phyloP scores from a whole-genome alignment of 1,140 invertebrate genomes.

The Rhopalosiphum padi region DNA sequence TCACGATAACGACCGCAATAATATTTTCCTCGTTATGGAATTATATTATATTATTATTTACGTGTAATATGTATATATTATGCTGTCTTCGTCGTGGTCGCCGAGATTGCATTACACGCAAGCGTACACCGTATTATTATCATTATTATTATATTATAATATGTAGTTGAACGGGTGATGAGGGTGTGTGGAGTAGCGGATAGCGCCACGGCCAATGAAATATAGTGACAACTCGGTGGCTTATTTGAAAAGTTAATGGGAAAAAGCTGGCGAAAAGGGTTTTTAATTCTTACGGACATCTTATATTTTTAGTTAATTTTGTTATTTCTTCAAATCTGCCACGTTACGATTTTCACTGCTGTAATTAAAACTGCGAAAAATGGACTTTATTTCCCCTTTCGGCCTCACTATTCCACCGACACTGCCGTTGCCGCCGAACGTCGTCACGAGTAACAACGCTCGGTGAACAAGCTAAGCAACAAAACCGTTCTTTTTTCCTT shows the following conservation, averaged over 20 bases:
- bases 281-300: constrained; percentile 46
- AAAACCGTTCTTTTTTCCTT: not conserved
- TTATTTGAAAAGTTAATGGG: constrained; percentile 54
- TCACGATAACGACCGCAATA: constrained; percentile 47
- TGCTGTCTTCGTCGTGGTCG: not conserved
- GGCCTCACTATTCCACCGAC: not conserved
- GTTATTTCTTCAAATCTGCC: constrained; percentile 50
- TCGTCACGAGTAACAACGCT: not conserved
- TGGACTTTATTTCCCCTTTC: constrained; percentile 15
- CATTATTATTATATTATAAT: constrained; percentile 13
- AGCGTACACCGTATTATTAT: not conserved
- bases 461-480: not conserved
- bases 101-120: constrained; percentile 35
- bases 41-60: not conserved
- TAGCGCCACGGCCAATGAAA: constrained; percentile 26
- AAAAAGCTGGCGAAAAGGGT: constrained; percentile 24
- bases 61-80: not conserved
- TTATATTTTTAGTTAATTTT: constrained; percentile 54
- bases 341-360: constrained; percentile 35
- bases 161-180: not conserved
- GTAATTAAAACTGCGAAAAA: constrained; percentile 54
- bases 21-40: constrained; percentile 36
- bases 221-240: constrained; percentile 43
- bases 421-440: not conserved
- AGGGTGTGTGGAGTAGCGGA: not conserved